Evolutionary conservation across 1,140 invertebrate species (phyloP), one percentile per base, ranked within the genome.

Genomic region (Drosophila ogumai): DNA sequence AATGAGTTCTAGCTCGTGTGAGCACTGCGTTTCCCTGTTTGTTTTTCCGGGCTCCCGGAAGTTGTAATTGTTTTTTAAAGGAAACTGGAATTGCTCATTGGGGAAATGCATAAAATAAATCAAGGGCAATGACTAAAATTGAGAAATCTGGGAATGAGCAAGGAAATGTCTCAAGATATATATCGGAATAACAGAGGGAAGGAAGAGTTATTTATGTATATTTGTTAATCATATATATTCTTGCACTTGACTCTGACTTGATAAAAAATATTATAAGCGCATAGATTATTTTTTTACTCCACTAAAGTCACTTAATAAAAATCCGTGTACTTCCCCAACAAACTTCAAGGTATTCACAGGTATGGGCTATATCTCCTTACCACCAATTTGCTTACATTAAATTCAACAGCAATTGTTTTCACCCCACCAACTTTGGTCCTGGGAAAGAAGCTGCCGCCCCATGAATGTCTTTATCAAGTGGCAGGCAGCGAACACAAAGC

Each of bases 41-140:
- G 47, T 56, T 41, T 67, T 67, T 46, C 52, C 60, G 56, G 52
- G 49, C 40, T 34, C 22, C 32, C 69, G 85, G 85, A 90, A 79
- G 85, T 85, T 90, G 85, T 88, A 88, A 90, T 88, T 88, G 84
- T 88, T 90, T 88, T 68, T 90, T 75, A 84, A 88, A 88, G 84
- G 85, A 88, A 88, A 69, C 73, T 72, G 44, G 71, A 81, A 81
- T 90, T 90, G 84, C 73, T 88, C 84, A 65, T 84, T 87, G 85
- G 84, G 84, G 85, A 87, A 88, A 84, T 87, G 84, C 72, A 74
- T 64, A 72, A 88, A 78, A 88, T 87, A 88, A 88, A 84, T 80
- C 85, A 90, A 41, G 25, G 50, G 40, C 52, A 32, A 38, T 41
- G 75, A 59, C 43, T 61, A 19, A 52, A 69, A 61, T 50, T 34